A percentile compares a stretch with the other conserved stretches of the same genome.
These are phyloP conservation scores for Phengaris alcon DNA, from an alignment of 2,888 invertebrate genomes.

Conservation along the genomic window DNA sequence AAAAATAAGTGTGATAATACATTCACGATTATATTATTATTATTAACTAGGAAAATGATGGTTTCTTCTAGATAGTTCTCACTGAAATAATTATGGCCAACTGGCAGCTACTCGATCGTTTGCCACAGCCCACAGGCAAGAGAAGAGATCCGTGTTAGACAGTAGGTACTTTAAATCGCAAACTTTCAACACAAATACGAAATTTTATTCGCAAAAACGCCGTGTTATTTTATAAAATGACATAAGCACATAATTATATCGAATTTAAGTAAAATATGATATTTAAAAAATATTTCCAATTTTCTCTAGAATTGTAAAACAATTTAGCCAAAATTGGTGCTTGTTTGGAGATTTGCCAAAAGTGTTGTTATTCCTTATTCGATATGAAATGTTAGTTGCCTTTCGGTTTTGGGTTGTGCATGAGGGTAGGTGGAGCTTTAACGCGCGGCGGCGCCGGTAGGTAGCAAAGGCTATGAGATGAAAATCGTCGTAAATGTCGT, in stretches of 20 bases:
- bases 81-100: neutral
- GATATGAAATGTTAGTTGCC: conserved; percentile 21
- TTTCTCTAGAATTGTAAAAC: conserved; percentile 36
- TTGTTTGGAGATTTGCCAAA: conserved; percentile 53
- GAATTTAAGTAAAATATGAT: conserved; percentile 30
- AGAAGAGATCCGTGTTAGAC: neutral
- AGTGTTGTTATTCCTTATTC: conserved; percentile 29
- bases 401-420: conserved; percentile 26
- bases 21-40: no score
- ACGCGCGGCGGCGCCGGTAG: neutral
- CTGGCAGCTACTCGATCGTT: neutral
- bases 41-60: neutral
- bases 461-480: neutral
- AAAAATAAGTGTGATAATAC: neutral
- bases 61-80: neutral
- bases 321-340: conserved; percentile 65
- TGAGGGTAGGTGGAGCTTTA: conserved; percentile 9
- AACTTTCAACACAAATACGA: neutral
- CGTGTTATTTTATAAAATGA: conserved; percentile 6
- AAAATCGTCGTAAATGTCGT: neutral
- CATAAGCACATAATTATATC: conserved; percentile 17
- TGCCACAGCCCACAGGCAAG: neutral
- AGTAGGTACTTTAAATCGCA: neutral
- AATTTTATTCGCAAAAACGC: conserved; percentile 15
- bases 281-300: conserved; percentile 27